Base-by-base conservation (phyloP, 2,888 invertebrate genomes). In the Brassicogethes aeneus region DNA sequence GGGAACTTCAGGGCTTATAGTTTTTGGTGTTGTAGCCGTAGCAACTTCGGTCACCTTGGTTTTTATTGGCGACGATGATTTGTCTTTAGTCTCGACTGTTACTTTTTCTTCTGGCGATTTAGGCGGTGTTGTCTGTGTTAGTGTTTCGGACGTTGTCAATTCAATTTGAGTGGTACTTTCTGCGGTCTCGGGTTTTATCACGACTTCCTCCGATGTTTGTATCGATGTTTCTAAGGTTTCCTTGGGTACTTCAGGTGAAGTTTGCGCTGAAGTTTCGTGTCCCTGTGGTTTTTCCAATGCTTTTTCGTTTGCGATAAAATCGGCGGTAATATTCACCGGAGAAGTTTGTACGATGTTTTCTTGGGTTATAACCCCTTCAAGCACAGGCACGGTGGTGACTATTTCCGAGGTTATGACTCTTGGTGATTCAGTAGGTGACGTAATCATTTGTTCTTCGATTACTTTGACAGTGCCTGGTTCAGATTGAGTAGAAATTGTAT, bases 391-490 rank as follows among this genome's bases (percentile, higher is more conserved):
- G 38, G 79, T 73, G 43, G 69, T 72, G 12, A 75, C 67, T 37
- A 59, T 53, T 57, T 63, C 53, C 35, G 53, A 51, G 43, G 59
- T 48, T 1, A 80, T 68, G 36, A 76, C 74, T 31, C 73, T 70
- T n/a, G 73, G 66, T 1, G 76, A 70, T 47, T 73, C 71, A 53
- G 76, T 73, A 13, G 76, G 74, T 40, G 77, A 70, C 14, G 73
- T 70, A 32, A 76, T 64, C 5, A 81, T 51, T 41, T 71, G 71
- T 68, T 83, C 81, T 67, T 83, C 81, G 8, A 83, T 62, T 17
- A 83, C 70, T 69, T 80, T 82, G 0, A 82, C 78, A 3, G 76
- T 73, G 14, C 70, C 71, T 2, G 75, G 71, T 40, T 77, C 75
- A 7, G 77, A 74, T 36, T 66, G 69, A 51, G 77, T 76, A 44